Conservation (phyloP, 2,888 invertebrate genomes). For the Tetanocera ferruginea region DNA sequence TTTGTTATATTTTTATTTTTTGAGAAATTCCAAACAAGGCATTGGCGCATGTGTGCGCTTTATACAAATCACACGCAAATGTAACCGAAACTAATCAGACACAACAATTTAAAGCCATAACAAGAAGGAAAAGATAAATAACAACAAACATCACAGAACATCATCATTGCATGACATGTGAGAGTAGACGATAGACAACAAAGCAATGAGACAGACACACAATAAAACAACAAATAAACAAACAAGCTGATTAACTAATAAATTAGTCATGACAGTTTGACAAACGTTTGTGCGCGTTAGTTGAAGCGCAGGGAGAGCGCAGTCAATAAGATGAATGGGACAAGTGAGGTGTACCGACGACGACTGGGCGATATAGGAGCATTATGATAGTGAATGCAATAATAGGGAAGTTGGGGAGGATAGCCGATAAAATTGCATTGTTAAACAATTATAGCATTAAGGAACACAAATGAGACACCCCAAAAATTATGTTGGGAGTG, state of each 20-base stretch:
- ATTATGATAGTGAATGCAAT: too few species aligned
- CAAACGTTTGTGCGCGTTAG: slow-evolving; percentile 4
- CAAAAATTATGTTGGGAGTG: too few species aligned
- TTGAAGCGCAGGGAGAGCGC: neutral
- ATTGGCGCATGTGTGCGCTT: neutral
- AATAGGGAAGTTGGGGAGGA: too few species aligned
- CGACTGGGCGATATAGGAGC: too few species aligned
- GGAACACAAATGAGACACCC: too few species aligned
- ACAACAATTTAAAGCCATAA: slow-evolving; percentile 2
- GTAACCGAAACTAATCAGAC: slow-evolving; percentile 26
- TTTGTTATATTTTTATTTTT: neutral
- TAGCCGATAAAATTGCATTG: too few species aligned
- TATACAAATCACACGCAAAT: neutral
- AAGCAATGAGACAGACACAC: neutral
- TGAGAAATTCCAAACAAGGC: neutral
- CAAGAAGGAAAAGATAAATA: neutral
- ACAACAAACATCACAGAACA: neutral
- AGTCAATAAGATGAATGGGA: slow-evolving; percentile 4
- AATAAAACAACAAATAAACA: slow-evolving; percentile 16
- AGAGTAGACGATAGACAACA: neutral
- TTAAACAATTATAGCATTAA: too few species aligned
- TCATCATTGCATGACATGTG: neutral
- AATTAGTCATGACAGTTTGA: slow-evolving; percentile 30
- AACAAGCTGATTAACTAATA: slow-evolving; percentile 18
- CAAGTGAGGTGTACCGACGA: neutral